Conservation (phyloP, 2,888 invertebrate species). For the Megastigmus dorsalis region DNA sequence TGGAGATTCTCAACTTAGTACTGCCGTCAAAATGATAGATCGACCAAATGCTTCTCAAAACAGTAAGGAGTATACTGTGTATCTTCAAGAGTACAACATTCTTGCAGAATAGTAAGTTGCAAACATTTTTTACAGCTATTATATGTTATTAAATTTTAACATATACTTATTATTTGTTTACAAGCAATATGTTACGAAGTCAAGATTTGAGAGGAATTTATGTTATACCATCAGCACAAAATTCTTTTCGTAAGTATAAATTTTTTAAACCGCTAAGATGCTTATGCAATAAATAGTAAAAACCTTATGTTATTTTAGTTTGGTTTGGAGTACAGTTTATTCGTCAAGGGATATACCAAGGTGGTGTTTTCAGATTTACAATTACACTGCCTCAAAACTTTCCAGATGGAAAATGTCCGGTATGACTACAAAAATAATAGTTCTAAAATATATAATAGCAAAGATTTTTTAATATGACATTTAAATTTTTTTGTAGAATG, state of each 20-base stretch:
- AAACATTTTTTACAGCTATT: slow-evolving; percentile 3
- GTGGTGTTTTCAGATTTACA: slow-evolving; percentile 92
- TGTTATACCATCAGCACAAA: slow-evolving; percentile 92
- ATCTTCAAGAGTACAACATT: slow-evolving; percentile 91
- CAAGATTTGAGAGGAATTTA: slow-evolving; percentile 93
- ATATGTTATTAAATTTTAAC: slow-evolving; percentile 37
- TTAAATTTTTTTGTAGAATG: slow-evolving; percentile 77
- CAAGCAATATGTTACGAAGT: slow-evolving; percentile 87
- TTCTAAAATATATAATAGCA: neutral
- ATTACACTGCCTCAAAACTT: slow-evolving; percentile 90
- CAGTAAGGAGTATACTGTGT: slow-evolving; percentile 83
- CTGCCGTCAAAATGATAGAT: slow-evolving; percentile 78
- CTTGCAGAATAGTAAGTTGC: slow-evolving; percentile 92
- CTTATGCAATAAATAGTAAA: slow-evolving; percentile 1
- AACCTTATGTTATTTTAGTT: slow-evolving; percentile 76
- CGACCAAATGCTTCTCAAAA: slow-evolving; percentile 75
- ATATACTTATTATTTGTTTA: neutral
- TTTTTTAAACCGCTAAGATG: too few relatives aligned
- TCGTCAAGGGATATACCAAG: slow-evolving; percentile 90
- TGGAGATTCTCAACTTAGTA: slow-evolving; percentile 77
- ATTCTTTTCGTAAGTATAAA: slow-evolving; percentile 83
- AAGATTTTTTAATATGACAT: neutral
- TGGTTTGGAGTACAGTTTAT: slow-evolving; percentile 96
- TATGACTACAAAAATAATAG: slow-evolving; percentile 74
- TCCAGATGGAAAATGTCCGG: slow-evolving; percentile 89